A percentile compares a stretch with the other conserved stretches of the same genome.
Conservation (phyloP, 2,888 invertebrate genomes). For the Alentia gelatinosa region DNA sequence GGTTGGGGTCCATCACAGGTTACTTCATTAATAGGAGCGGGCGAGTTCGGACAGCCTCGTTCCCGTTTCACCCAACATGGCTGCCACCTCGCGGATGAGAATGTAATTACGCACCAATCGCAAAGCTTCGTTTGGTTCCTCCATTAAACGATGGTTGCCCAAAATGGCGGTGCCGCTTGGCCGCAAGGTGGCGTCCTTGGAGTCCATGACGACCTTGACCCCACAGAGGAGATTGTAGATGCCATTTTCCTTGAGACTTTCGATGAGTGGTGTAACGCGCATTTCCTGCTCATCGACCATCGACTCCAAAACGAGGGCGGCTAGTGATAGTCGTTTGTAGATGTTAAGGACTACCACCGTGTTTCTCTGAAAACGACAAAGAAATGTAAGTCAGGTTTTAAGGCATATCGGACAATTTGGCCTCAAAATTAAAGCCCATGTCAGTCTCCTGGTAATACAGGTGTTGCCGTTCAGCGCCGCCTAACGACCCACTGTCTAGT, state of each 20-base stretch:
- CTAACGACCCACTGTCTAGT: background rate
- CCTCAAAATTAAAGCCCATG: background rate
- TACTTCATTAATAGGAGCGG: background rate
- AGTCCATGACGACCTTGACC: conserved; percentile 21
- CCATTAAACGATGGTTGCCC: background rate
- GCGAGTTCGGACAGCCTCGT: background rate
- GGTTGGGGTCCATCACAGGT: too few relatives aligned
- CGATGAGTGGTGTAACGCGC: background rate
- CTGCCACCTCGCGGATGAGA: conserved; percentile 5
- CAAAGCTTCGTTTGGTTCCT: background rate
- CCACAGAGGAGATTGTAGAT: conserved; percentile 35
- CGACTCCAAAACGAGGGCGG: background rate
- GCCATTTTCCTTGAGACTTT: conserved; percentile 35
- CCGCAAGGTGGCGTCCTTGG: background rate
- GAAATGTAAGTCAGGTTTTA: background rate
- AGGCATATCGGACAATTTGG: background rate
- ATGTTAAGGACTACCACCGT: background rate
- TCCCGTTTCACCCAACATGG: background rate
- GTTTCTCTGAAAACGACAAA: background rate
- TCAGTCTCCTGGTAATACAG: too few relatives aligned
- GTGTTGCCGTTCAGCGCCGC: too few relatives aligned
- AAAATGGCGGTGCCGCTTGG: background rate
- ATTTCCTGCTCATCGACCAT: background rate
- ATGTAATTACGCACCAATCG: background rate
- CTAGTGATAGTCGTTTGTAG: background rate